Base-by-base conservation (phyloP, 2,888 invertebrate species). In the Lasioglossum lativentre region DNA sequence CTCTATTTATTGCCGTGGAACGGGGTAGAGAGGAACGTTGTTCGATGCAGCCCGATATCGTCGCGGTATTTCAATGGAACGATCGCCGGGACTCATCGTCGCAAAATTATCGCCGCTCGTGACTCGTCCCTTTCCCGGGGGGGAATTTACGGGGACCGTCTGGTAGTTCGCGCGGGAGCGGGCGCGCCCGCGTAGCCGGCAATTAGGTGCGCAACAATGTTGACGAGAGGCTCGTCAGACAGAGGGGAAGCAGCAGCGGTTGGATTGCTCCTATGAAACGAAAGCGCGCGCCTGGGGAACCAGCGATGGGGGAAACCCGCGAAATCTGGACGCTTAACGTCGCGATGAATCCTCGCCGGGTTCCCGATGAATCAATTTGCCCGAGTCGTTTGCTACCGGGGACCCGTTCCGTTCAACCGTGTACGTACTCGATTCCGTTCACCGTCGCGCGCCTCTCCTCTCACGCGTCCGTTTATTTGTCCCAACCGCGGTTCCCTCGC, bases 1-100 rank as follows among this genome's bases (percentile, higher is more conserved):
- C 75, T 86, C 85, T 88, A 86, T 89, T 89, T 86, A 89, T 89
- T 85, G 76, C 77, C 80, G 77, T 75, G 86, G 80, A 86, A 86
- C 85, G 38, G 68, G 68, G 23, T 16, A 10, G 38, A 23, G 12
- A 75, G 16, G 59, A 68, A 23, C 68, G 68, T 16, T 68, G 72
- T 72, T 83, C 74, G 75, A 87, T 71, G 75, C 74, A 30, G 71
- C 59, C 19, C 42, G 71, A 71, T 40, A 19, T 66, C 52, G 80
- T 73, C 59, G 68, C 82, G 77, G 47, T 56, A 56, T 19, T 52
- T 73, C 75, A 78, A 72, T 19, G 45, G 66, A 52, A 71, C 72
- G 70, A 74, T 80, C 68, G 72, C 16, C 70, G 34, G n/a, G 52
- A 73, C 56, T 81, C 56, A 27, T 75, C 75, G 52, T 38, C 27